Conservation (phyloP, 2,113 vertebrate species). For the Rafetus swinhoei region DNA sequence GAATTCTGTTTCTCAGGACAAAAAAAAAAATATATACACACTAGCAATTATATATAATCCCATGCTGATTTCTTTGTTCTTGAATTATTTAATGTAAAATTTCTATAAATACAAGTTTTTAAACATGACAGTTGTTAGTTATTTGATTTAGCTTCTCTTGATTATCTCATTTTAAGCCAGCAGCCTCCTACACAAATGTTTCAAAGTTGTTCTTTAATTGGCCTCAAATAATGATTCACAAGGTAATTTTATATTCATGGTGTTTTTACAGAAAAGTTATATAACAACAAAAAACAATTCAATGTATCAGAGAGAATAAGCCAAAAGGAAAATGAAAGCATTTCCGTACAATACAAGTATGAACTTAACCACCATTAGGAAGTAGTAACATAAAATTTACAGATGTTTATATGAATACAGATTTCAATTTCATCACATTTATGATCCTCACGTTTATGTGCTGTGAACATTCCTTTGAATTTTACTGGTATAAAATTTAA, state of each 20-base stretch:
- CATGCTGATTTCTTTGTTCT: not conserved
- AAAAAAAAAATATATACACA: too few relatives aligned
- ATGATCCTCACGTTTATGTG: not conserved
- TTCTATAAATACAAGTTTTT: too few relatives aligned
- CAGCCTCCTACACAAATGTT: too few relatives aligned
- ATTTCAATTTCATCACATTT: not conserved
- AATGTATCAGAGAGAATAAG: not conserved
- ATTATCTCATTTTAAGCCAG: not conserved
- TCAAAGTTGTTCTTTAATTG: not conserved
- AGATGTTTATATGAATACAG: not conserved
- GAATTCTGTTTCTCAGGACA: not conserved
- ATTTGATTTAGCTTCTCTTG: not conserved
- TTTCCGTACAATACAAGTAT: not conserved
- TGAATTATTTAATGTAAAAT: not conserved
- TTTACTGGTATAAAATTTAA: not conserved
- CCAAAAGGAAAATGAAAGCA: not conserved
- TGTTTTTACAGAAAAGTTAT: not conserved
- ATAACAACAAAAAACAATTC: not conserved
- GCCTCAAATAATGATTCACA: not conserved
- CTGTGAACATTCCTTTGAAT: not conserved
- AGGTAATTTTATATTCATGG: not conserved
- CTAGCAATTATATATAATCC: not conserved
- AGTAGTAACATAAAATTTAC: not conserved
- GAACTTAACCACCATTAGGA: not conserved
- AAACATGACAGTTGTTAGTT: not conserved